Base-by-base conservation (phyloP, 2,797 vertebrate species). In the Avahi laniger region DNA sequence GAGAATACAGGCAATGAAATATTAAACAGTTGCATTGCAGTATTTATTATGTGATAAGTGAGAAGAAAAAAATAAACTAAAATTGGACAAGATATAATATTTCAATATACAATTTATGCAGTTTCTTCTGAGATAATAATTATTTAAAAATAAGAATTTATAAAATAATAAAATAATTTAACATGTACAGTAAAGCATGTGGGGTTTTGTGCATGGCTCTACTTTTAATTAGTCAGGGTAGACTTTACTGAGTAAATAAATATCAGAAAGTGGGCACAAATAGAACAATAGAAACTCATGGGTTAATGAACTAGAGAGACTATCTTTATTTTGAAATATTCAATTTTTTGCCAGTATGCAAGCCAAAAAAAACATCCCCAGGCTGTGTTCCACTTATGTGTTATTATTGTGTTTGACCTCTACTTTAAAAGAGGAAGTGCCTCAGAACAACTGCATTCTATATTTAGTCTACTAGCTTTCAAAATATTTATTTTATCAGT, bases 401-500 rank as follows among this genome's bases (percentile, higher is more conserved):
- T 30, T 72, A 50, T 35, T 67, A 57, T 35, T 91, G 17, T 4
- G 10, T 63, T 85, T 95, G 78, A 92, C 59, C 33, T 93, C 41
- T 87, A 10, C 11, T 93, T 89, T 94, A 79, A 83, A 81, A 81
- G 28, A 81, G 24, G 48, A 83, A 86, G 41, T 35, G 59, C 30
- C 54, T 91, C 67, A 57, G 22, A 82, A 35, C 2, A 61, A 69
- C 1, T 72, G 5, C 46, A 30, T 30, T 80, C 79, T 87, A 94
- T 91, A 89, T 75, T 91, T 89, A 95, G 59, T 69, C 15, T 50
- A 59, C 0, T 46, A 30, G 30, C 9, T 94, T 96, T 89, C 63
- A 81, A 65, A 91, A 63, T 12, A 70, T 91, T 96, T 83, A 14
- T 72, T 93, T 89, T 82, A 35, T 79, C 30, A 63, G 54, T 87